Evolutionary conservation across 2,888 invertebrate species (phyloP).

Genomic region (Sussaba pulchella): DNA sequence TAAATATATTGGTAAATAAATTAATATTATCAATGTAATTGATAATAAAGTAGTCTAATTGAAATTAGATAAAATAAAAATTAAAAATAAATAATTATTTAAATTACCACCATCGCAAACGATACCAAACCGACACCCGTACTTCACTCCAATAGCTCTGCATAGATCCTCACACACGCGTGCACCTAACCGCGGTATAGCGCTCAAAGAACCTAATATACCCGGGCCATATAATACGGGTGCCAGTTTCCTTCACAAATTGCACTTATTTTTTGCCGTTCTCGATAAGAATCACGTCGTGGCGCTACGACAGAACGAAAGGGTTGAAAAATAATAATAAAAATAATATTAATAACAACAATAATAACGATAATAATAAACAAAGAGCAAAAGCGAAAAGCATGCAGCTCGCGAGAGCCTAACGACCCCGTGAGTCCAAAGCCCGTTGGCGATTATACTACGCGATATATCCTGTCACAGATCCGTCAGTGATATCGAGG

Average conservation of each 20-base stretch:
- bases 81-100: too few species aligned
- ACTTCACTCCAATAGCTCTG: too few species aligned
- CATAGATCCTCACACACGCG: too few species aligned
- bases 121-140: too few species aligned
- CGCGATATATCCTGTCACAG: constrained; percentile 81
- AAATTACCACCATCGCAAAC: too few species aligned
- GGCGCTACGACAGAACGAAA: constrained; percentile 73
- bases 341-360: neutral
- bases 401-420: constrained; percentile 72
- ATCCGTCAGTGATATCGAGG: constrained; percentile 81
- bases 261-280: constrained; percentile 78
- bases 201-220: neutral
- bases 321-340: constrained; percentile 13
- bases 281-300: constrained; percentile 79
- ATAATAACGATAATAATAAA: constrained; percentile 18
- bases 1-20: too few species aligned
- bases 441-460: constrained; percentile 77
- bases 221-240: constrained; percentile 33
- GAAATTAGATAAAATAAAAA: too few species aligned
- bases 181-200: neutral
- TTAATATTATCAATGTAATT: too few species aligned
- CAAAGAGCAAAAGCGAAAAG: constrained; percentile 46
- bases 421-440: constrained; percentile 77
- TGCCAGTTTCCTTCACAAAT: constrained; percentile 74
- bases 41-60: too few species aligned